A percentile compares a stretch with the other conserved stretches of the same genome.
Evolutionary conservation across 1,140 invertebrate genomes (phyloP).

Genomic region (Sinella curviseta): DNA sequence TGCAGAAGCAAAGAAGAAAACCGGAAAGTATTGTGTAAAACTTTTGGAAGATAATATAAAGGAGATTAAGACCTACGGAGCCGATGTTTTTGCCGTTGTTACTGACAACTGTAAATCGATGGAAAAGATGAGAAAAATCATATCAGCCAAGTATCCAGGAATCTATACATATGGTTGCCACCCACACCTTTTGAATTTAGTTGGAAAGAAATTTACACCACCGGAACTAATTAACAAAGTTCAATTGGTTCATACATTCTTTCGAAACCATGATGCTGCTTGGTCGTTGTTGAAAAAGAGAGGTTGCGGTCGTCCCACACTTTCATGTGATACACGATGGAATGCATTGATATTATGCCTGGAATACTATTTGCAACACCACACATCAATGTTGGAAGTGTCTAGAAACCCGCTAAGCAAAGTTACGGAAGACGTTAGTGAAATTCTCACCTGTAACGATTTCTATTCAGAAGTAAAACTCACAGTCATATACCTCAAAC

Average conservation of each 20-base stretch:
- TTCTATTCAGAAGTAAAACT: not conserved
- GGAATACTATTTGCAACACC: slow-evolving; percentile 26
- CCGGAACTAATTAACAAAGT: slow-evolving; percentile 8
- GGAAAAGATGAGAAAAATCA: not conserved
- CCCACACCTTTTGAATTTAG: slow-evolving; percentile 2
- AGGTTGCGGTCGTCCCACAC: not conserved
- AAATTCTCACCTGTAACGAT: not conserved
- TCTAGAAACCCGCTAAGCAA: not conserved
- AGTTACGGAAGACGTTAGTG: not conserved
- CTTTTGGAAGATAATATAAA: not conserved
- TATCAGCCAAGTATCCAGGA: not conserved
- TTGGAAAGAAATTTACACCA: not conserved
- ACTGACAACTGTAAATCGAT: slow-evolving; percentile 22
- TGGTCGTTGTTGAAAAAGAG: slow-evolving; percentile 7
- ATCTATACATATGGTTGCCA: slow-evolving; percentile 1
- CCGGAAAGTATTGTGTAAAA: not conserved
- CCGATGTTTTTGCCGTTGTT: not conserved
- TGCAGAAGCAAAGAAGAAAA: not conserved
- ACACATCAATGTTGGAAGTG: slow-evolving; percentile 37
- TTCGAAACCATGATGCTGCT: slow-evolving; percentile 24
- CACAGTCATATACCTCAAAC: not conserved
- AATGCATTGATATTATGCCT: slow-evolving; percentile 28
- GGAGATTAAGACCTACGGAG: not conserved
- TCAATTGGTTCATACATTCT: slow-evolving; percentile 19
- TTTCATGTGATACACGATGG: slow-evolving; percentile 32